Conservation (phyloP, 1,140 invertebrate species). For the Drosophila punjabiensis region DNA sequence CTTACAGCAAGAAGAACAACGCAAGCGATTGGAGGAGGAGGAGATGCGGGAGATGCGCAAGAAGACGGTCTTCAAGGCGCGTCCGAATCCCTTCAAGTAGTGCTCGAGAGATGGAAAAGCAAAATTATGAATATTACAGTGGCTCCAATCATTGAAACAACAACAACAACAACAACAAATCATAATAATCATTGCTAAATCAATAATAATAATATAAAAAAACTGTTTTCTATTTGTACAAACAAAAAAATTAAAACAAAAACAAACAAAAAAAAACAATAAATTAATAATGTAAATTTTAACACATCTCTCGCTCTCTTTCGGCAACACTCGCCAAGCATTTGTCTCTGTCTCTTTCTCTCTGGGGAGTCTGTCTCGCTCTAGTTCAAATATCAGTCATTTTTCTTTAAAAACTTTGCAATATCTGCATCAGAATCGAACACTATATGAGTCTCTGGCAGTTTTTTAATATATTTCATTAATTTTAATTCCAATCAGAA, state of each 20-base stretch:
- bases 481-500: no score
- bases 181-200: constrained; percentile 34
- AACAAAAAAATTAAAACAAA: constrained; percentile 48
- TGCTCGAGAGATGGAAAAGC: constrained; percentile 12
- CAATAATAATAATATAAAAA: constrained; percentile 33
- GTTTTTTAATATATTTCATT: no score
- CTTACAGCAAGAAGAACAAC: constrained; percentile 82
- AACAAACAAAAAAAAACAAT: constrained; percentile 49
- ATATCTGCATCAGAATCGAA: no score
- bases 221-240: constrained; percentile 83
- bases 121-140: no score
- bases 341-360: neutral
- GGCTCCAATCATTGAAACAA: no score
- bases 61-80: constrained; percentile 80
- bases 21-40: constrained; percentile 70
- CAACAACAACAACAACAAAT: no score
- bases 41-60: constrained; percentile 75
- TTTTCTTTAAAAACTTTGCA: no score
- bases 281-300: constrained; percentile 53
- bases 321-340: neutral
- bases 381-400: neutral
- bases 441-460: no score
- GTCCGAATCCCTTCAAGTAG: constrained; percentile 83
- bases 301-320: neutral
- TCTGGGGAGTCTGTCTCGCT: neutral